Conservation (phyloP, 2,113 vertebrate genomes). For the Prunella himalayana region DNA sequence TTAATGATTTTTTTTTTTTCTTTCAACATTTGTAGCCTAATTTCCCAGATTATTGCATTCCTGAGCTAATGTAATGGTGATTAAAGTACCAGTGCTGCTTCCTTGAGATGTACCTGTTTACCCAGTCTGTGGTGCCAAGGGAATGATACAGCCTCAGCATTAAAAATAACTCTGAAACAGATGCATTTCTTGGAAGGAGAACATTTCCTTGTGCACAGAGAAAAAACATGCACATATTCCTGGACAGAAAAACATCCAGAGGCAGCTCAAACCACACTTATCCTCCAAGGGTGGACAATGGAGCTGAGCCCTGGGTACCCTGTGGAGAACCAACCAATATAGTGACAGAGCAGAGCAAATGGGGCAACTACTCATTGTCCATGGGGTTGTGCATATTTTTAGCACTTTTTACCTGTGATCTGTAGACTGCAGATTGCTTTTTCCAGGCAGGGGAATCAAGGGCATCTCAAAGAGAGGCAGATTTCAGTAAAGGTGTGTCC, state of each 20-base stretch:
- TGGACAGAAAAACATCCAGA: neutral
- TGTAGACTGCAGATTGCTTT: neutral
- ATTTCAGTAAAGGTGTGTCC: neutral
- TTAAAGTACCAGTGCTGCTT: neutral
- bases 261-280: neutral
- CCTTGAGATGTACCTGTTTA: slow-evolving; percentile 34
- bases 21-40: neutral
- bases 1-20: neutral
- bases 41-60: neutral
- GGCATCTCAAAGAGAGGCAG: neutral
- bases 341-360: neutral
- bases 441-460: neutral
- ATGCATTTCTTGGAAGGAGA: slow-evolving; percentile 20
- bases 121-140: neutral
- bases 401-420: neutral
- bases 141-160: neutral
- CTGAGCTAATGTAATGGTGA: neutral
- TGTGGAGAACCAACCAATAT: neutral
- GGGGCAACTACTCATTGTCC: neutral
- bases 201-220: neutral
- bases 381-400: neutral
- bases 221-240: neutral
- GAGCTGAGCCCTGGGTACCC: neutral
- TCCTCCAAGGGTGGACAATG: rapidly evolving
- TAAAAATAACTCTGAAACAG: neutral